These are phyloP conservation scores for Chiloscyllium plagiosum DNA, from an alignment of 2,113 vertebrate genomes.

Conservation along the genomic window DNA sequence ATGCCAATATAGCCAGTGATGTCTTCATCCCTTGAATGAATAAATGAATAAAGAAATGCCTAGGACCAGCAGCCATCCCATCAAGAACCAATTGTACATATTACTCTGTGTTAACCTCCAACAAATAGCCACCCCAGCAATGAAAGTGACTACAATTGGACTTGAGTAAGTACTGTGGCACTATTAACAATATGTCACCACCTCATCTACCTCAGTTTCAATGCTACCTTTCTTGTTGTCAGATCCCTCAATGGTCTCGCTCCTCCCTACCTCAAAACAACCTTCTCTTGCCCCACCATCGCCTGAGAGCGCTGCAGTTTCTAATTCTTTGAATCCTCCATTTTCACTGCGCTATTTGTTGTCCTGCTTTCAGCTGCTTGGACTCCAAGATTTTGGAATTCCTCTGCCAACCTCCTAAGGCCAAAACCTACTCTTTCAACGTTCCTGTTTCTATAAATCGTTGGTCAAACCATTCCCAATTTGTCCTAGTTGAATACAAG, in stretches of 20 bases:
- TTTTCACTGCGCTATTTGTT: background rate
- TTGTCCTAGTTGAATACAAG: background rate
- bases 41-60: too few species aligned
- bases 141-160: background rate
- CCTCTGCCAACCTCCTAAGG: background rate
- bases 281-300: background rate
- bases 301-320: background rate
- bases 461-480: background rate
- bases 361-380: background rate
- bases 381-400: background rate
- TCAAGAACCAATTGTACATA: background rate
- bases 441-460: background rate
- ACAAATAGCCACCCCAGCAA: background rate
- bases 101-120: background rate
- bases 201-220: background rate
- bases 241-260: background rate
- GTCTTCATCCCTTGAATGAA: too few species aligned
- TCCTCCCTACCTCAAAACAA: background rate
- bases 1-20: too few species aligned
- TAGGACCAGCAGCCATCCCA: background rate
- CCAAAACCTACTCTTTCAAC: background rate
- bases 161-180: background rate
- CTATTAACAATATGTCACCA: background rate
- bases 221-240: too few species aligned
- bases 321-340: background rate